Conservation (phyloP, 2,113 vertebrate genomes). For the Catharus minimus region DNA sequence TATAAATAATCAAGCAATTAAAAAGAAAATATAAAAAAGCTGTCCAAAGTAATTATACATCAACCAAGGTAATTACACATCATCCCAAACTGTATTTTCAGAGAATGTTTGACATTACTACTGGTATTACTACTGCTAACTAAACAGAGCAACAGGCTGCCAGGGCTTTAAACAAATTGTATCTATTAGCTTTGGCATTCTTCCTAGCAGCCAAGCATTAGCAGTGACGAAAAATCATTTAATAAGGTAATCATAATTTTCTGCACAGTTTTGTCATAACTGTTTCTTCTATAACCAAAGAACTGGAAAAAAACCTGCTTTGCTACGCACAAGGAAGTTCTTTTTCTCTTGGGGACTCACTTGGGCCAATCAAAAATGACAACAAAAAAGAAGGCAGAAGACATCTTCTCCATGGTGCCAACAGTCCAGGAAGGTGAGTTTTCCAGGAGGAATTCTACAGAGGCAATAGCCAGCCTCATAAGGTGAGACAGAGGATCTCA, state of each 20-base stretch:
- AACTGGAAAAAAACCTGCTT: neutral
- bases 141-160: constrained; percentile 43
- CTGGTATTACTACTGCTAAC: constrained; percentile 21
- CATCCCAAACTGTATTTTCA: neutral
- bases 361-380: neutral
- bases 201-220: constrained; percentile 48
- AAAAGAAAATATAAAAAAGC: neutral
- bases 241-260: constrained; percentile 3
- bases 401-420: neutral
- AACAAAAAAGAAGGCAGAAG: neutral
- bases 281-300: neutral
- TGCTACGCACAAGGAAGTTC: neutral
- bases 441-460: neutral
- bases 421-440: neutral
- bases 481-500: neutral
- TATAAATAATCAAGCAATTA: constrained; percentile 23
- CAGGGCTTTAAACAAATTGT: constrained; percentile 52
- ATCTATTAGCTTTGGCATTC: constrained; percentile 52
- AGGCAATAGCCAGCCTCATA: neutral
- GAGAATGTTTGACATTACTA: constrained; percentile 7
- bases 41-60: neutral
- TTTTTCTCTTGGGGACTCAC: neutral
- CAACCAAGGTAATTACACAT: neutral
- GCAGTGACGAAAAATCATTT: constrained; percentile 36
- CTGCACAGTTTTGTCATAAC: neutral